Evolutionary conservation across 2,113 vertebrate genomes (phyloP).

Genomic region (Craseonycteris thonglongyai): DNA sequence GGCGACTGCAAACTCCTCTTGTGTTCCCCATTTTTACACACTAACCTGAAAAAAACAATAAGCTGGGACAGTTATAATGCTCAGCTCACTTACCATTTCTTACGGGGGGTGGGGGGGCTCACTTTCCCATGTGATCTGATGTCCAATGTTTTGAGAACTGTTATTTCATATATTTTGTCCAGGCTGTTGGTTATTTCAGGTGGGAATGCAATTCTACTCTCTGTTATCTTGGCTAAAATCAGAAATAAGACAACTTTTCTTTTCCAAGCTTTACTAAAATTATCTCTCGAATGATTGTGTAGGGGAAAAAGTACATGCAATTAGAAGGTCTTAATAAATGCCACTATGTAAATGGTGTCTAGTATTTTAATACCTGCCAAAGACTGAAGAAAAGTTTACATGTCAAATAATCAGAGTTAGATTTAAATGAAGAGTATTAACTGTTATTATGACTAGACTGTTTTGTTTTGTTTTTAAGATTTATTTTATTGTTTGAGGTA

Average conservation of each 20-base stretch:
- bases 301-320: neutral
- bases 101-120: neutral
- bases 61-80: no score
- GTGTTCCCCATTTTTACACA: neutral
- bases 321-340: neutral
- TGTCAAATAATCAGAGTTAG: neutral
- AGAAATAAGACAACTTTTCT: neutral
- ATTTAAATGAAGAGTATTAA: neutral
- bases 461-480: no score
- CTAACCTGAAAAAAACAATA: neutral
- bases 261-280: neutral
- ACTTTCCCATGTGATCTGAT: neutral
- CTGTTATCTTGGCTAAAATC: neutral
- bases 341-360: neutral
- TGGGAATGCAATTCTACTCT: neutral
- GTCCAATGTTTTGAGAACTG: neutral
- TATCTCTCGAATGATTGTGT: neutral
- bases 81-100: neutral
- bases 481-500: no score
- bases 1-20: neutral
- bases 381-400: neutral
- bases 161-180: neutral
- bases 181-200: neutral
- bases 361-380: neutral
- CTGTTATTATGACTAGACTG: no score